These are phyloP conservation scores for Columbina picui DNA, from an alignment of 2,113 vertebrate species.

Conservation along the genomic window DNA sequence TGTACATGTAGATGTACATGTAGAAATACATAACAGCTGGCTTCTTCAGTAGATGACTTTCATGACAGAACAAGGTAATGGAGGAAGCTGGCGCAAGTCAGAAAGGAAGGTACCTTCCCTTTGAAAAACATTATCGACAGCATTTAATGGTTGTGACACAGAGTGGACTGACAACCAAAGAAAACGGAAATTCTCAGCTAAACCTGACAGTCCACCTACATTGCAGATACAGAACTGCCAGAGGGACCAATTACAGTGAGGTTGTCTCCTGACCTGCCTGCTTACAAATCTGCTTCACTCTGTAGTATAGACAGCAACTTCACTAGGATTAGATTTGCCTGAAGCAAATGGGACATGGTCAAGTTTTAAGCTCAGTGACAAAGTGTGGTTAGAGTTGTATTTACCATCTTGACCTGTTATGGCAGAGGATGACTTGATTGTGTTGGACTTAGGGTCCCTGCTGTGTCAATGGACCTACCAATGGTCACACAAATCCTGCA, in stretches of 20 bases:
- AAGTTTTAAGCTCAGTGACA: not conserved
- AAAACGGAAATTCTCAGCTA: not conserved
- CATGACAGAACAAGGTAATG: not conserved
- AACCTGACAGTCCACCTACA: not conserved
- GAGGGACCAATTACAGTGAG: not conserved
- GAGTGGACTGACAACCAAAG: not conserved
- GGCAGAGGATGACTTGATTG: not conserved
- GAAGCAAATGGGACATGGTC: not conserved
- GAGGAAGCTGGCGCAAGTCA: not conserved
- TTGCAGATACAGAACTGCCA: not conserved
- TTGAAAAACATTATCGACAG: conserved; percentile 14
- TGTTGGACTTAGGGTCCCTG: no score
- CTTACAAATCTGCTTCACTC: not conserved
- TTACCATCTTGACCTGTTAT: not conserved
- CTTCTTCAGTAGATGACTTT: not conserved
- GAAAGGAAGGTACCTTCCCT: not conserved
- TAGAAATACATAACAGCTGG: not conserved
- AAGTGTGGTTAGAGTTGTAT: not conserved
- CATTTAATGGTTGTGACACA: not conserved
- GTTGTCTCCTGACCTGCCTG: not conserved
- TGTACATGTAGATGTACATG: no score
- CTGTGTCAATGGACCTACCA: accelerated
- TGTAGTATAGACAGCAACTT: not conserved
- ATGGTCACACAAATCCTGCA: not conserved
- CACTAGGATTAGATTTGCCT: not conserved